These are phyloP conservation scores for Acleris holmiana DNA, from an alignment of 2,888 invertebrate species.

Conservation along the genomic window DNA sequence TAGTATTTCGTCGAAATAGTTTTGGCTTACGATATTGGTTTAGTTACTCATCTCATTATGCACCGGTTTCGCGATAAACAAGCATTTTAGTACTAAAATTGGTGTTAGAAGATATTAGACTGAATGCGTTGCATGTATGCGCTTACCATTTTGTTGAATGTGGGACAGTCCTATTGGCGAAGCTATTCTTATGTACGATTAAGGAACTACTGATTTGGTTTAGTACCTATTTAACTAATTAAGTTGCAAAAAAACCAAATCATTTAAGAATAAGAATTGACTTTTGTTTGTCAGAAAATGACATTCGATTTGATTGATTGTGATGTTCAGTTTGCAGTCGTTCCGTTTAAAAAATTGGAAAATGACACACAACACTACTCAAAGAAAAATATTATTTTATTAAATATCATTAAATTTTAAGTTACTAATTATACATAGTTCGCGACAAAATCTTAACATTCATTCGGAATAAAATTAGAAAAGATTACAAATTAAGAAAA, in stretches of 20 bases:
- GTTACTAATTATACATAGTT: no score
- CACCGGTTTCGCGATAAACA: background rate
- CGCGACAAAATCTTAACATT: no score
- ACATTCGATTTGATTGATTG: background rate
- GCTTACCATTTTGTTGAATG: conserved; percentile 20
- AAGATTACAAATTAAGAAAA: background rate
- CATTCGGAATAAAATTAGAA: no score
- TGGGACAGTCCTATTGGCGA: background rate
- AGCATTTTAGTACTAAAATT: background rate
- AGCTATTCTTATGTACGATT: background rate
- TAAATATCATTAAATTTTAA: no score
- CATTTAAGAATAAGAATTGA: background rate
- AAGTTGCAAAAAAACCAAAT: background rate
- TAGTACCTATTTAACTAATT: background rate
- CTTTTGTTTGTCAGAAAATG: background rate
- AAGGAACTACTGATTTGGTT: background rate
- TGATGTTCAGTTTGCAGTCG: no score
- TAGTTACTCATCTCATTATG: background rate
- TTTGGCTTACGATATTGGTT: background rate
- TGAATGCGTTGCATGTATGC: background rate
- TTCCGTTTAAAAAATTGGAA: no score
- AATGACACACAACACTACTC: no score
- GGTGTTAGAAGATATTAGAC: background rate
- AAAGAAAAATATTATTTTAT: no score
- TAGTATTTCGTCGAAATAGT: background rate